Base-by-base conservation (phyloP, 1,140 invertebrate genomes). In the Brachionus rotundiformis region DNA sequence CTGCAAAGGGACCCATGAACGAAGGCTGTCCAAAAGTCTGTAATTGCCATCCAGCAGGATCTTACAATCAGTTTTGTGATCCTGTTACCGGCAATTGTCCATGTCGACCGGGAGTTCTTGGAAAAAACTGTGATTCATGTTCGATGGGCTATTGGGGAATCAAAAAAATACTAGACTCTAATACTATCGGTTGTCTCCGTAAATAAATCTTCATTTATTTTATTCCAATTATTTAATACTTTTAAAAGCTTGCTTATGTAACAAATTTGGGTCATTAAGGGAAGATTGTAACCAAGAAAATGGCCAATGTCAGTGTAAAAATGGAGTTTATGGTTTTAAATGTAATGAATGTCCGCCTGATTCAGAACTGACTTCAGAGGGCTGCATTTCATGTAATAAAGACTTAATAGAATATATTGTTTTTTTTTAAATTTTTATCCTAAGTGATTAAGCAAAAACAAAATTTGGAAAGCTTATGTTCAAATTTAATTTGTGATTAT, bases 261-360 rank as follows among this genome's bases (percentile, higher is more conserved):
- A 81, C 44, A 44, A 47, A 81, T 44, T 41, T 39, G 82, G 83
- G 13, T 61, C 54, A 5, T 2, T 39, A 1, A 79, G 83, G 44
- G 31, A 61, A 49, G 61, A 83, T 44, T 89, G 88, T 85, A 86
- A 89, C 83, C 85, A 86, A 33, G 83, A 85, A 3, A 92, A 90
- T 27, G 95, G 95, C 7, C 91, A 92, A 84, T 98, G 95, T 87
- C 87, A 90, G 31, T 98, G 95, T 88, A 93, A 93, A 83, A 90
- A 91, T 3, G 95, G 95, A 5, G 91, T 97, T 0, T 92, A 90
- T 13, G 94, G 95, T 1, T 86, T 89, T 11, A 90, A 90, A 36
- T 98, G 95, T 86, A 91, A 99, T 86, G 90, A 91, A 83, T 99
- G 98, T 89, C 47, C 76, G 4, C 16, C 47, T 19, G 31, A 29